A percentile compares a stretch with the other conserved stretches of the same genome.
These are phyloP conservation scores for Thryonomys swinderianus DNA, from an alignment of 2,113 vertebrate genomes.

Conservation along the genomic window DNA sequence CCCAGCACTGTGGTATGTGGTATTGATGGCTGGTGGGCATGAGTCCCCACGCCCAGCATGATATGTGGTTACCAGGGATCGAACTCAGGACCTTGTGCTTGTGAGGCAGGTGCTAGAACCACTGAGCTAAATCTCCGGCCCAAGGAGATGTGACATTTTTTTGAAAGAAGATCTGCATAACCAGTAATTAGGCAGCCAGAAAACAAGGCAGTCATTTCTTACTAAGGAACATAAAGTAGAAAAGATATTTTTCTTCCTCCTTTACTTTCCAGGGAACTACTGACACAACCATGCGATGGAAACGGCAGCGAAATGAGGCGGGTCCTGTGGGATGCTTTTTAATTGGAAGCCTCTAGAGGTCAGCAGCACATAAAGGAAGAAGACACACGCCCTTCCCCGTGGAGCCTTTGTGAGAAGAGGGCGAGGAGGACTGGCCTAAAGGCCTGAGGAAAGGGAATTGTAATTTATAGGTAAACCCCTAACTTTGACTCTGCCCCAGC, in stretches of 20 bases:
- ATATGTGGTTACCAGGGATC: no score
- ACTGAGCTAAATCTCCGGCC: no score
- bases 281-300: rapidly evolving
- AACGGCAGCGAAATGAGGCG: no score
- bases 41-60: no score
- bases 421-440: background rate
- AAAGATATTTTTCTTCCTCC: background rate
- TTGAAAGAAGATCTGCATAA: background rate
- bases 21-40: no score
- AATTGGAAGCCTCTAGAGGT: conserved; percentile 85
- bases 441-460: background rate
- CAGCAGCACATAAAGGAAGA: conserved; percentile 79
- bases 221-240: background rate
- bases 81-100: no score
- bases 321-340: conserved; percentile 72
- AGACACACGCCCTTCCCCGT: rapidly evolving
- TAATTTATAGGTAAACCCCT: background rate
- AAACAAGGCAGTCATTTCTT: background rate
- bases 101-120: no score
- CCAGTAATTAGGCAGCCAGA: background rate
- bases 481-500: background rate
- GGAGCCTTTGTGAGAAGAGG: background rate
- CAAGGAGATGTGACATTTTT: background rate
- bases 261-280: conserved; percentile 10
- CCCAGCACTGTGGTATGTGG: no score